Evolutionary conservation across 2,888 invertebrate genomes (phyloP), one percentile per base, ranked within the genome.

Genomic region (Azorinus chamasolen): DNA sequence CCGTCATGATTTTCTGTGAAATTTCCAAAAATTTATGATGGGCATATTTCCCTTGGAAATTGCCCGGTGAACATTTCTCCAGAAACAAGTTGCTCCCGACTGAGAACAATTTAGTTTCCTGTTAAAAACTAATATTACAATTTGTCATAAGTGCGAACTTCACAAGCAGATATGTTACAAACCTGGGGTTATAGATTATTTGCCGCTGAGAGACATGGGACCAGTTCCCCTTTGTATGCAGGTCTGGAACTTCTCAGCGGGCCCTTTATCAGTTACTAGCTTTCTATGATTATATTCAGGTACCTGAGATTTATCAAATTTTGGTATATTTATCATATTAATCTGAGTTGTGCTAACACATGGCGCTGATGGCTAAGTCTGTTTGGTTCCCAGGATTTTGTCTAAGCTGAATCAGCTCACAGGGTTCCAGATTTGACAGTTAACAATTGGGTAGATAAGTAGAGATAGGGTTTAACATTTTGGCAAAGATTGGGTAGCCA

Each of bases 81-180:
- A 32, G 32, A 32, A 32, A 32, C 32, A 32, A 32, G 32, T 32
- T 32, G 46, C 46, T 20, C 46, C 59, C 59, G 46, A 51, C 62
- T 62, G 62, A 73, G 68, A 46, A 59, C 61, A 62, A 63, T 75
- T 75, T 71, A 69, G 59, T 64, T 50, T 46, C 43, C 65, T 79
- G 79, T 71, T 71, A 59, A 64, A 71, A 66, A 54, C 63, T 72
- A 79, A 76, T 75, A 71, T 71, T 68, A 68, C 75, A 79, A 79
- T 79, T 79, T 79, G 79, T 79, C 79, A 75, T 63, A 75, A 75
- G 71, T 79, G 75, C 66, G 75, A 79, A 66, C 57, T 50, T 70
- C 66, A 32, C 32, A 32, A 32, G 5, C 32, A 37, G 37, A 55
- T 39, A 41, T 55, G 37, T 12, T 20, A 24, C 55, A 55, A 39